Base-by-base conservation (phyloP, 2,797 vertebrate genomes). In the Liparis tanakae region DNA sequence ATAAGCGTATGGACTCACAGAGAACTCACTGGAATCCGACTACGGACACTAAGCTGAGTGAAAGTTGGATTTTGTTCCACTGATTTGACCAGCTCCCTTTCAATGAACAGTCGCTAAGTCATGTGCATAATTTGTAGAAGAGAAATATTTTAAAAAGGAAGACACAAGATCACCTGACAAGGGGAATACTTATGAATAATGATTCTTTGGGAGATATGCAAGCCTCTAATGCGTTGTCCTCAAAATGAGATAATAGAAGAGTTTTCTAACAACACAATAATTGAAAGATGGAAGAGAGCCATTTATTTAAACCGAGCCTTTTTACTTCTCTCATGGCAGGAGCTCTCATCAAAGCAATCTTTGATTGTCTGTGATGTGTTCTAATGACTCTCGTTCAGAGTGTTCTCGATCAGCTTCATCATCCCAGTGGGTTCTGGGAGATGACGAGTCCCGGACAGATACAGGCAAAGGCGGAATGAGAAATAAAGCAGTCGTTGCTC, bases 341-440 rank as follows among this genome's bases (percentile, higher is more conserved):
- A 75, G 51, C 85, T 78, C 86, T 88, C 83, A 81, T 85, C 78
- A 89, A 81, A 89, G 72, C 44, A 20, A 72, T 81, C 71, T 41
- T 14, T 54, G 55, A 77, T 63, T 10, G 22, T 72, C 69, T 86
- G 63, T 60, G 67, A 80, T 80, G 70, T 57, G 74, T 62, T 86
- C 22, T 81, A 86, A 79, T 79, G 70, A 81, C 74, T 82, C 67
- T 69, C 55, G 9, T 85, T 84, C 76, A 74, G 25, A 44, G 53
- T 65, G 60, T 58, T 64, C 67, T 55, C 55, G 71, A 74, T 73
- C 51, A 33, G 62, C 78, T 82, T 85, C 64, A 75, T 83, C 81
- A 36, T 74, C 39, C 55, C 17, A 0, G 22, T 67, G 72, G 71
- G 75, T 70, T 74, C 57, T 76, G 61, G 56, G 17, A 66, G 59